Percentiles rank a stretch among this genome's conserved stretches.
Evolutionary conservation across 2,797 vertebrate genomes (phyloP).

Genomic region (Buphagus erythrorhynchus): DNA sequence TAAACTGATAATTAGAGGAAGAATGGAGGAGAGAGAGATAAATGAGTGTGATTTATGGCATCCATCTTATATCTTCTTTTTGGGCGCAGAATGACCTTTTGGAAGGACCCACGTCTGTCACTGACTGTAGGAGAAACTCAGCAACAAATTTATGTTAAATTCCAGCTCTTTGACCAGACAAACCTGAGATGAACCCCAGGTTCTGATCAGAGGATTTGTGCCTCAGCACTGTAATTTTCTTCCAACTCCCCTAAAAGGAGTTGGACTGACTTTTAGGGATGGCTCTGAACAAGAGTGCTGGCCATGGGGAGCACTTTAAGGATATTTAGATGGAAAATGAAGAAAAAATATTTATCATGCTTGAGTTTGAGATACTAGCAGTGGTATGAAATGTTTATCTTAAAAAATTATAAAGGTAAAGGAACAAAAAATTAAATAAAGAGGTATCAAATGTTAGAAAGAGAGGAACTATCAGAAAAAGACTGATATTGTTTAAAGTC

Average conservation of each 20-base stretch:
- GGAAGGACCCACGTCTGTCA: neutral
- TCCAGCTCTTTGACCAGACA: neutral
- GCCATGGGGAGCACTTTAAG: neutral
- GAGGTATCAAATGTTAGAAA: neutral
- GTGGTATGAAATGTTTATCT: neutral
- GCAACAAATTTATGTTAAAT: neutral
- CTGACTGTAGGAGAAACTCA: neutral
- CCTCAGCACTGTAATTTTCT: neutral
- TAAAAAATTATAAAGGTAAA: neutral
- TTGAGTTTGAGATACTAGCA: neutral
- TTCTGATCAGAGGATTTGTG: neutral
- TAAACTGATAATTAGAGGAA: neutral
- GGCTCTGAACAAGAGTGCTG: neutral
- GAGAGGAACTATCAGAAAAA: neutral
- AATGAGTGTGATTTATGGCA: accelerated
- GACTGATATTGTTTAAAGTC: accelerated
- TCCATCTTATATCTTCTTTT: neutral
- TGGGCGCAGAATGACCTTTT: neutral
- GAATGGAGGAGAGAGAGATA: neutral
- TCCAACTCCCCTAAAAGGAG: neutral
- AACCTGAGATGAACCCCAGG: neutral
- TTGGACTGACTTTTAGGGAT: neutral
- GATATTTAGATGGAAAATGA: neutral
- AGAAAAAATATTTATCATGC: neutral
- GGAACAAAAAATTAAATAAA: neutral